Evolutionary conservation across 2,888 invertebrate genomes (phyloP).

Genomic region (Euplexia lucipara): DNA sequence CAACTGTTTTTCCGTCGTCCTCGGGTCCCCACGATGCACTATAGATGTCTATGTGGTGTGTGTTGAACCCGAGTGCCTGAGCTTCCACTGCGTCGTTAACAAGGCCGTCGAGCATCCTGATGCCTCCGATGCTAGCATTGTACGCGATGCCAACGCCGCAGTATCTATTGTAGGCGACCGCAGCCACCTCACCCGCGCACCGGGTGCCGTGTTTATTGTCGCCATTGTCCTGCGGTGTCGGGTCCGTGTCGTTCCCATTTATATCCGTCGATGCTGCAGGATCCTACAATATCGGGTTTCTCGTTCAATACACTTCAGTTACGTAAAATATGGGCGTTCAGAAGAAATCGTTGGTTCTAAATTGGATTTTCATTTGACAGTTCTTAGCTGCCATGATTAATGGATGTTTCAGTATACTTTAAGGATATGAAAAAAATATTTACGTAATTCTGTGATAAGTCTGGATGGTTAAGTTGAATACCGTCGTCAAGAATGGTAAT

Average conservation of each 20-base stretch:
- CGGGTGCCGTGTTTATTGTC: conserved; percentile 99
- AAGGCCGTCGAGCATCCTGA: conserved; percentile 99
- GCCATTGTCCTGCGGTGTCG: conserved; percentile 99
- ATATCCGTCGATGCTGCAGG: conserved; percentile 98
- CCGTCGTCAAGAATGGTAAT: conserved; percentile 99
- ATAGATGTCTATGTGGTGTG: conserved; percentile 98
- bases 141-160: conserved; percentile 99
- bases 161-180: conserved; percentile 98
- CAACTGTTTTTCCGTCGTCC: conserved; percentile 99
- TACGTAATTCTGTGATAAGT: conserved; percentile 97
- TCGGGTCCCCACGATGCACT: conserved; percentile 99
- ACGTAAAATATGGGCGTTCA: conserved; percentile 47
- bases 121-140: conserved; percentile 98
- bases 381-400: conserved; percentile 46
- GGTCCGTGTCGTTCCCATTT: conserved; percentile 99
- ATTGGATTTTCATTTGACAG: conserved; percentile 48
- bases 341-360: conserved; percentile 44
- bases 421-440: conserved; percentile 80
- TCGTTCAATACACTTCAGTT: conserved; percentile 56
- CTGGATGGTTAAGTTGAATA: conserved; percentile 98
- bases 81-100: conserved; percentile 99
- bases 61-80: conserved; percentile 97
- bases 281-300: conserved; percentile 92
- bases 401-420: conserved; percentile 29
- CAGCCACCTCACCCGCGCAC: conserved; percentile 99